Conservation (phyloP, 2,797 vertebrate species). For the Halcyon badia region DNA sequence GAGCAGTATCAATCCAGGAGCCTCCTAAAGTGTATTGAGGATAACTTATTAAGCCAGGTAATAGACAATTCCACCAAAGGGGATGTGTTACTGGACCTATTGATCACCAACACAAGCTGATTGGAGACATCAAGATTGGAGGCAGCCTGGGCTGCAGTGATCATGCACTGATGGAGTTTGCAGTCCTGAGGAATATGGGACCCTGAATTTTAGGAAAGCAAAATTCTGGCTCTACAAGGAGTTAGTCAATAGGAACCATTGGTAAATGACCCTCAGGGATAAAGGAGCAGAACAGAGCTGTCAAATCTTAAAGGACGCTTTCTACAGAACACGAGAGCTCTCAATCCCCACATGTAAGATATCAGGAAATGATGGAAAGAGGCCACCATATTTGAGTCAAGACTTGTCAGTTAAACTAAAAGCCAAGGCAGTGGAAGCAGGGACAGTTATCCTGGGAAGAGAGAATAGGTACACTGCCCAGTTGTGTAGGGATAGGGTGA, state of each 20-base stretch:
- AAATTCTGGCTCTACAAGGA: background rate
- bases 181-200: no score
- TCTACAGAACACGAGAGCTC: background rate
- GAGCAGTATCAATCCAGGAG: background rate
- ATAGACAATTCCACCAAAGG: background rate
- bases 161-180: no score
- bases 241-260: background rate
- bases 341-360: background rate
- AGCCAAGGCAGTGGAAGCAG: background rate
- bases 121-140: background rate
- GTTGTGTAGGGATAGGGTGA: background rate
- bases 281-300: background rate
- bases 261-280: background rate
- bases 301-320: background rate
- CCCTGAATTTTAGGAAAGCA: no score
- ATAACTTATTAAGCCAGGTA: background rate
- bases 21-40: background rate
- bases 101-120: background rate
- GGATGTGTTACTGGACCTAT: background rate
- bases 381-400: background rate
- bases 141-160: background rate
- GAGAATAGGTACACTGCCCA: fast-evolving
- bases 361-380: background rate
- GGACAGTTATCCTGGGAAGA: background rate
- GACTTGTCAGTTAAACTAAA: background rate